Percentiles rank a stretch among this genome's conserved stretches.
Evolutionary conservation across 2,797 vertebrate species (phyloP).

Genomic region (Premnoplex brunnescens): DNA sequence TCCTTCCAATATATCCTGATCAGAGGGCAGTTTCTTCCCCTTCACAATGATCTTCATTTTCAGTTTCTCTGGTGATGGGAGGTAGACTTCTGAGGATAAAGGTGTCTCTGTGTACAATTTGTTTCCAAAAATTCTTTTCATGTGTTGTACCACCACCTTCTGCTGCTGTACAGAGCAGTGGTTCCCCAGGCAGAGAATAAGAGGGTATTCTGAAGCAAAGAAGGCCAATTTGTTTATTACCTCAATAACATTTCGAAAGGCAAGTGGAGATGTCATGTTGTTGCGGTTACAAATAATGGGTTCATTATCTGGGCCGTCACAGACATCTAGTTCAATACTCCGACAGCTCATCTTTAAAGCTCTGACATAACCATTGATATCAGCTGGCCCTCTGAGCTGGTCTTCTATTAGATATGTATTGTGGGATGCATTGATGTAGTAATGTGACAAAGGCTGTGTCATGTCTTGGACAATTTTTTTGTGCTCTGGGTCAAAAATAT

Average conservation of each 20-base stretch:
- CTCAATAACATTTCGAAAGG: constrained; percentile 89
- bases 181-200: constrained; percentile 92
- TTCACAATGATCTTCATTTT: constrained; percentile 90
- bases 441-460: constrained; percentile 93
- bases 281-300: constrained; percentile 91
- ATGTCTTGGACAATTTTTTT: constrained; percentile 93
- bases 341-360: constrained; percentile 91
- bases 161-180: constrained; percentile 91
- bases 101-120: constrained; percentile 88
- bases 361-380: constrained; percentile 89
- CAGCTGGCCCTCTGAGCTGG: constrained; percentile 90
- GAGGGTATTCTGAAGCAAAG: constrained; percentile 90
- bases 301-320: constrained; percentile 91
- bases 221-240: constrained; percentile 94
- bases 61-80: constrained; percentile 92
- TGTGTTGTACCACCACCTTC: constrained; percentile 86
- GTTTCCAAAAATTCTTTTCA: constrained; percentile 87
- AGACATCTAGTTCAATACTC: constrained; percentile 93
- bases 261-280: constrained; percentile 80
- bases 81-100: constrained; percentile 77
- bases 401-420: constrained; percentile 95
- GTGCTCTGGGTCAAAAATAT: constrained; percentile 93
- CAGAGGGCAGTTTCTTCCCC: constrained; percentile 87
- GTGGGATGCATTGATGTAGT: constrained; percentile 96
- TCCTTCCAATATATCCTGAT: constrained; percentile 86